Evolutionary conservation across 2,888 invertebrate genomes (phyloP).

Genomic region (Achlya flavicornis): DNA sequence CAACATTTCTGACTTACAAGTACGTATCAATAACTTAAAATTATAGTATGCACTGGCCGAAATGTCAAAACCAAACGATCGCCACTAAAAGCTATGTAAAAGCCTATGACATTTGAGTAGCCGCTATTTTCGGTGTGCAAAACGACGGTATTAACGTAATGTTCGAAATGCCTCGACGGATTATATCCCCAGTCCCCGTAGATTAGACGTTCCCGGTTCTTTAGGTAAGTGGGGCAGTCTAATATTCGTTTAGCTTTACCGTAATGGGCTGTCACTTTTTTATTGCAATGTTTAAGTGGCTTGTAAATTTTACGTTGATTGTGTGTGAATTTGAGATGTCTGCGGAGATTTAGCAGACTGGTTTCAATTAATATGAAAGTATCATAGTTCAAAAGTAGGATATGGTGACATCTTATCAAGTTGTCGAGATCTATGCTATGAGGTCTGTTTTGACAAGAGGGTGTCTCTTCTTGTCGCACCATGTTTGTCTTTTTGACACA

Average conservation of each 20-base stretch:
- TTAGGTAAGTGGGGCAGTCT: conserved; percentile 19
- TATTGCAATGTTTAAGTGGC: neutral
- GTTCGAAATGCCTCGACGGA: conserved; percentile 16
- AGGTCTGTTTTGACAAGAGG: too few species aligned
- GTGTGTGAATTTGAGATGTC: neutral
- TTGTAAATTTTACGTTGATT: neutral
- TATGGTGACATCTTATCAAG: too few species aligned
- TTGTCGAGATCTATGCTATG: too few species aligned
- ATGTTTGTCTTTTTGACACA: too few species aligned
- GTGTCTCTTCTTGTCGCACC: too few species aligned
- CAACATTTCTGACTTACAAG: too few species aligned
- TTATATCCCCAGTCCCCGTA: conserved; percentile 5
- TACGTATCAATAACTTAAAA: too few species aligned
- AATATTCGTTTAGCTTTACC: conserved; percentile 17
- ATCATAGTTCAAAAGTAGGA: too few species aligned
- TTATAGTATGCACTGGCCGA: too few species aligned
- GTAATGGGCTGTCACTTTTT: conserved; percentile 7
- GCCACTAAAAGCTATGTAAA: conserved; percentile 21
- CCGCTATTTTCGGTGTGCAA: conserved; percentile 10
- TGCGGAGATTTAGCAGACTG: too few species aligned
- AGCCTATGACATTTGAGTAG: conserved; percentile 37
- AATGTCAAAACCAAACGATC: neutral
- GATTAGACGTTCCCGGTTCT: conserved; percentile 6
- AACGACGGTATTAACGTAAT: conserved; percentile 18
- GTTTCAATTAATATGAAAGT: too few species aligned